Evolutionary conservation across 2,113 vertebrate species (phyloP), one percentile per base, ranked within the genome.

Genomic region (Austrofundulus limnaeus): DNA sequence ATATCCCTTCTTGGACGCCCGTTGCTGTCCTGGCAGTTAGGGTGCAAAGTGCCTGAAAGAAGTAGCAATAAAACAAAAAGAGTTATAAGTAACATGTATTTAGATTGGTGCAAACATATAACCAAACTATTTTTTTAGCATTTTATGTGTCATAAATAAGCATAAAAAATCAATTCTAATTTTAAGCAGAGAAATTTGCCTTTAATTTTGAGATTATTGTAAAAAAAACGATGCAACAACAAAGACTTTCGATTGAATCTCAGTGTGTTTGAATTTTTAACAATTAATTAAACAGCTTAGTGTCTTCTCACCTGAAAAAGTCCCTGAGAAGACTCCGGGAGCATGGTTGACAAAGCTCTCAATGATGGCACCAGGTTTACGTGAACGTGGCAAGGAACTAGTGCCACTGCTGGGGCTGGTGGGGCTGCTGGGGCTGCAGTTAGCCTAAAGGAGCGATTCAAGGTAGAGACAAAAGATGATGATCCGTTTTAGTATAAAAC

Each of bases 261-360:
- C 19, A 24, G 15, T 50, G 10, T 15, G n/a, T 31, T 39, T 47
- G 28, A 28, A 28, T 28, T 34, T 34, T 20, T 17, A 28, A 66
- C 56, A 17, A 37, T 37, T n/a, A 60, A 50, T 28, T 78, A 59
- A 52, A 63, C 73, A 60, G 24, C 54, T 59, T 25, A 5, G 12
- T 25, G 50, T 75, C 28, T 14, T 2, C 62, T 4, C 85, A 97
- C 96, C 96, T 80, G 96, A 98, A 90, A 98, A 98, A 42, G 96
- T 98, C 90, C 96, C 96, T 86, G 96, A 98, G 92, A 98, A 98
- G 83, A 98, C 95, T 76, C 96, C 95, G 4, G 96, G 96, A 68
- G 95, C 96, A 8, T 98, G 96, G 92, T 96, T 97, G 61, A 98
- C 95, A 23, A 98, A 98, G 91, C 96, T 97, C 89, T 98, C 96